Percentiles rank a stretch among this genome's conserved stretches.
Conservation (phyloP, 2,797 vertebrate genomes). For the Diglossa cyanea region DNA sequence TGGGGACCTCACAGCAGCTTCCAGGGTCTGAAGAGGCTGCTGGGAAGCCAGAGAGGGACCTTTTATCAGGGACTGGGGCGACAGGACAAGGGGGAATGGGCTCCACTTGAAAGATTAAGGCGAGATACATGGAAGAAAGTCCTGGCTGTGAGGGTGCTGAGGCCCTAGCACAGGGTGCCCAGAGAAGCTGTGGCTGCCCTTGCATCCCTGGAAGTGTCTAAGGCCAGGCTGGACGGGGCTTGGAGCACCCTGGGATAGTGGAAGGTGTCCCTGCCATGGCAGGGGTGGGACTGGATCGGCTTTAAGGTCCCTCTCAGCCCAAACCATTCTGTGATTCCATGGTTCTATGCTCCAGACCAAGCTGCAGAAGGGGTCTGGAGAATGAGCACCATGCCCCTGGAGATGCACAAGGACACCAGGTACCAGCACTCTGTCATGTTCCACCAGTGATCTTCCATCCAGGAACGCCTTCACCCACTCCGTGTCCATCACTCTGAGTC, state of each 20-base stretch:
- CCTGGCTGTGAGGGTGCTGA: accelerated
- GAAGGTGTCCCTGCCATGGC: background rate
- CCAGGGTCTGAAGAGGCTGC: background rate
- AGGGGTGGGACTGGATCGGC: accelerated
- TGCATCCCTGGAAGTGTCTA: background rate
- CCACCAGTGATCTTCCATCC: background rate
- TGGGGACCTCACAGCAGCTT: background rate
- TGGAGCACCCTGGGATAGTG: accelerated
- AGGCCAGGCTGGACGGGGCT: accelerated
- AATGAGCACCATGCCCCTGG: background rate
- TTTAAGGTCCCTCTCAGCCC: accelerated
- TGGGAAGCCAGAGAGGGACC: background rate
- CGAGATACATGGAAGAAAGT: background rate
- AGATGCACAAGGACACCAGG: accelerated
- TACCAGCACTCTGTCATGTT: background rate
- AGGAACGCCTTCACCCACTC: background rate
- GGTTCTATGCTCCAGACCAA: background rate
- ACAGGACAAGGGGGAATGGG: background rate
- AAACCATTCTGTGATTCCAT: background rate
- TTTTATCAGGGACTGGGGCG: too few relatives aligned
- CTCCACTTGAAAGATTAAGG: background rate
- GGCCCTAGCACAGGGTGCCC: background rate
- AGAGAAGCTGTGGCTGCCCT: background rate
- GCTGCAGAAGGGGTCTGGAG: background rate
- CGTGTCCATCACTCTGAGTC: background rate